Conservation (phyloP, 2,888 invertebrate genomes). For the Amphimallon solstitiale region DNA sequence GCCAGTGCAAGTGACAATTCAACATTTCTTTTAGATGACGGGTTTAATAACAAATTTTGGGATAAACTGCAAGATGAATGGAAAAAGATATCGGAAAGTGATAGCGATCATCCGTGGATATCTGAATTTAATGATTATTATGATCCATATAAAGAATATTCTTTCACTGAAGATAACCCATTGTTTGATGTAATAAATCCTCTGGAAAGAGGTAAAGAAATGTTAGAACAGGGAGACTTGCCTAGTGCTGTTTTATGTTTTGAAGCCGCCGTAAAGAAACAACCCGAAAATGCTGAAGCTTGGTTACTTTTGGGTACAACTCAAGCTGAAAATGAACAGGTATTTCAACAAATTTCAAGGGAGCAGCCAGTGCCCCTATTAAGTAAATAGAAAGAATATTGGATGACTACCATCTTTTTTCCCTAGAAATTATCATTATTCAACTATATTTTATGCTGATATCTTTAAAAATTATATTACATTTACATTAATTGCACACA, state of each 20-base stretch:
- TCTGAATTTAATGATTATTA: conserved; percentile 73
- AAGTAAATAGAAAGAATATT: neutral
- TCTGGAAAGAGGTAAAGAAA: conserved; percentile 85
- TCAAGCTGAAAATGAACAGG: conserved; percentile 97
- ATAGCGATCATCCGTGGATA: conserved; percentile 78
- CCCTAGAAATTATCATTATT: too few relatives aligned
- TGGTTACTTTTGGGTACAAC: conserved; percentile 91
- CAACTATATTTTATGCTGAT: too few relatives aligned
- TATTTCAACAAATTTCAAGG: conserved; percentile 44
- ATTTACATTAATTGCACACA: too few relatives aligned
- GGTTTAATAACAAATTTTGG: conserved; percentile 73
- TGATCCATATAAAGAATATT: conserved; percentile 67
- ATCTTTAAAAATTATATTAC: too few relatives aligned
- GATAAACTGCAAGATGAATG: conserved; percentile 78
- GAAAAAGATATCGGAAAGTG: conserved; percentile 78
- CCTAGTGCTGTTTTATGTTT: conserved; percentile 96
- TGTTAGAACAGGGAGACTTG: conserved; percentile 86
- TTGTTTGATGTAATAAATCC: conserved; percentile 81
- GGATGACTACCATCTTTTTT: too few relatives aligned
- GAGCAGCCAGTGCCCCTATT: neutral
- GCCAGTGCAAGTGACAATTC: conserved; percentile 1
- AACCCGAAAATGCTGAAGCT: conserved; percentile 80
- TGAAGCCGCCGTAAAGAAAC: conserved; percentile 91
- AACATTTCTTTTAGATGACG: conserved; percentile 63
- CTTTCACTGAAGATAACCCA: conserved; percentile 86